phyloP scores from a whole-genome alignment of 2,888 invertebrate genomes.

The Megalurothrips usitatus region DNA sequence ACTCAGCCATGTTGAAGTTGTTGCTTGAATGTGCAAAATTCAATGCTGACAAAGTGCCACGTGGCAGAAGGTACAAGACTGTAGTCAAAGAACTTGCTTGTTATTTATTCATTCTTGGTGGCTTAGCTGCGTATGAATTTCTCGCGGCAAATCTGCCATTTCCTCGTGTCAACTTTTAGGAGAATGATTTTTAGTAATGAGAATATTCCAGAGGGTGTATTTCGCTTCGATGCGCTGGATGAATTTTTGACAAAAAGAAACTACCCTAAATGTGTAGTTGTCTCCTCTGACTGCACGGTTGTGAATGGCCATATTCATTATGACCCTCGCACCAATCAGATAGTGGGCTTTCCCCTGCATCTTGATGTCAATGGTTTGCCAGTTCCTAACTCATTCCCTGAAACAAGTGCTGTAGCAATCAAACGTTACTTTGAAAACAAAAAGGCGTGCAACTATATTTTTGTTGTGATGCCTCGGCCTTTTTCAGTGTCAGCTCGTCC shows the following conservation, averaged over 20 bases:
- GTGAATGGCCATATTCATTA: no score
- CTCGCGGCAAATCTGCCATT: not conserved
- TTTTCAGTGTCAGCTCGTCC: no score
- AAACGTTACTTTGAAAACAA: no score
- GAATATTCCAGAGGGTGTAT: not conserved
- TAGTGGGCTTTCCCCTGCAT: no score
- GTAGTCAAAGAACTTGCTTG: not conserved
- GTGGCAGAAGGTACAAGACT: not conserved
- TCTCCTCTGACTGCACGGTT: no score
- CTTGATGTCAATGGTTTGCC: no score
- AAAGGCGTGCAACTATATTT: no score
- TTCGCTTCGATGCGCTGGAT: not conserved
- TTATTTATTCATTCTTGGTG: not conserved
- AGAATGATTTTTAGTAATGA: not conserved
- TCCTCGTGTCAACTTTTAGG: not conserved
- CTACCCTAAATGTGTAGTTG: not conserved
- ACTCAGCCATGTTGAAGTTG: not conserved
- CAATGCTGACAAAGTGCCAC: not conserved
- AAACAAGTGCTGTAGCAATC: no score
- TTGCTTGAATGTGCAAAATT: not conserved
- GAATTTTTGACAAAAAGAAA: not conserved
- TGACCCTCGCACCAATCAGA: no score
- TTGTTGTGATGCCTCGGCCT: no score
- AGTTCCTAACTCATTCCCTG: no score
- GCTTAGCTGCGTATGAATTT: not conserved